A percentile compares a stretch with the other conserved stretches of the same genome.
phyloP scores from a whole-genome alignment of 2,797 vertebrate genomes.

The Scolopax bukidnonensis region DNA sequence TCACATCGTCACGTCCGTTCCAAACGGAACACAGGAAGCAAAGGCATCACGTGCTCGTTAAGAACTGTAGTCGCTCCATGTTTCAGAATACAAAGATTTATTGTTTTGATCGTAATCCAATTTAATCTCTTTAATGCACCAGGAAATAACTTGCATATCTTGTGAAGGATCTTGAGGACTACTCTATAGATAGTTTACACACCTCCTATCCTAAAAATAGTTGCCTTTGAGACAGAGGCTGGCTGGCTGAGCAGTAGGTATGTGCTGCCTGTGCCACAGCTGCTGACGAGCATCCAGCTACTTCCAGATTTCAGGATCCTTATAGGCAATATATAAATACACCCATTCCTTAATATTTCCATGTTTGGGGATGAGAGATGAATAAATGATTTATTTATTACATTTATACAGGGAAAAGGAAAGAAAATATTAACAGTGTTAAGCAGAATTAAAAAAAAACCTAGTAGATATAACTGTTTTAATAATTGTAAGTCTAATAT shows the following conservation, averaged over 20 bases:
- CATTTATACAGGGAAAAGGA: not conserved
- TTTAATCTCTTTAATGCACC: conserved; percentile 26
- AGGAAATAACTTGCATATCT: conserved; percentile 36
- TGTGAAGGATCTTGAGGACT: not conserved
- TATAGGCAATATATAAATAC: not conserved
- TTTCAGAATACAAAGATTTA: conserved; percentile 25
- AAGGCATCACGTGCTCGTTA: not conserved
- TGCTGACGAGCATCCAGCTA: not conserved
- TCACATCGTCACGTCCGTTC: not conserved
- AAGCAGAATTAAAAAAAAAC: not conserved
- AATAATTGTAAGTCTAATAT: not conserved
- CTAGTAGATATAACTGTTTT: not conserved
- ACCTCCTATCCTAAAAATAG: not conserved
- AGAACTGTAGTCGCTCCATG: not conserved
- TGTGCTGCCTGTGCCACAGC: not conserved
- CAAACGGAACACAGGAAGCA: not conserved
- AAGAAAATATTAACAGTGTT: not conserved
- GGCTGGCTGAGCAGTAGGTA: not conserved
- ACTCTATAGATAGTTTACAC: not conserved
- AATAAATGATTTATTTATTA: not conserved
- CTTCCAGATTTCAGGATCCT: not conserved
- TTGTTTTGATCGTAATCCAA: conserved; percentile 14
- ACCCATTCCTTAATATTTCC: not conserved
- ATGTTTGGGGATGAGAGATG: not conserved
- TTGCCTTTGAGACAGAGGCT: not conserved